Evolutionary conservation across 1,140 invertebrate species (phyloP).

Genomic region (Hyposmocoma kahamanoa): DNA sequence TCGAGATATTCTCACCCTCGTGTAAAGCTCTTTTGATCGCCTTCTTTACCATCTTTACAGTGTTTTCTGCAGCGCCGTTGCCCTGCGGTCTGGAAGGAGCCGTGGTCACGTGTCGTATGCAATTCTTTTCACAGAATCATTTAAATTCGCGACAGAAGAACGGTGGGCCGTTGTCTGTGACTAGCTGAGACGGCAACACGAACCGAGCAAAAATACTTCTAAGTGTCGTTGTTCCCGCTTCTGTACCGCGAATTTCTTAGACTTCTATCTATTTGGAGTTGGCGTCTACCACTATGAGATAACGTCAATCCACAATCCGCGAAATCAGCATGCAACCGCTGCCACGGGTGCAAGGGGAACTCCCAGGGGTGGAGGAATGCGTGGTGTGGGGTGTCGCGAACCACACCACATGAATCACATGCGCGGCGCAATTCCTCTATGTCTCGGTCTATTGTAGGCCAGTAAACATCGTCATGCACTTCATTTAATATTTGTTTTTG

Average conservation of each 20-base stretch:
- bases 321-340: constrained; percentile 14
- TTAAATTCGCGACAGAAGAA: constrained; percentile 19
- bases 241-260: background rate
- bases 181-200: constrained; percentile 20
- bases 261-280: constrained; percentile 2
- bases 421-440: constrained; percentile 22
- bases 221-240: background rate
- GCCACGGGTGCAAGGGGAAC: constrained; percentile 11
- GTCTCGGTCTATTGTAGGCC: constrained; percentile 44
- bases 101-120: constrained; percentile 19
- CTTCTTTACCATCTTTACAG: constrained; percentile 34
- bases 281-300: background rate
- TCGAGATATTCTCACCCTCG: background rate
- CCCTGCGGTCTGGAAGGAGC: constrained; percentile 26
- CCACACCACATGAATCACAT: background rate
- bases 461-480: constrained; percentile 56
- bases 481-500: constrained; percentile 29
- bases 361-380: constrained; percentile 11
- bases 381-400: constrained; percentile 5
- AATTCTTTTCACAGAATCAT: constrained; percentile 17
- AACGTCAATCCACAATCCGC: background rate
- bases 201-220: constrained; percentile 3
- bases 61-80: constrained; percentile 32
- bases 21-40: constrained; percentile 18
- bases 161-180: constrained; percentile 20